Evolutionary conservation across 2,888 invertebrate species (phyloP), one percentile per base, ranked within the genome.

Genomic region (Prosopocoilus inquinatus): DNA sequence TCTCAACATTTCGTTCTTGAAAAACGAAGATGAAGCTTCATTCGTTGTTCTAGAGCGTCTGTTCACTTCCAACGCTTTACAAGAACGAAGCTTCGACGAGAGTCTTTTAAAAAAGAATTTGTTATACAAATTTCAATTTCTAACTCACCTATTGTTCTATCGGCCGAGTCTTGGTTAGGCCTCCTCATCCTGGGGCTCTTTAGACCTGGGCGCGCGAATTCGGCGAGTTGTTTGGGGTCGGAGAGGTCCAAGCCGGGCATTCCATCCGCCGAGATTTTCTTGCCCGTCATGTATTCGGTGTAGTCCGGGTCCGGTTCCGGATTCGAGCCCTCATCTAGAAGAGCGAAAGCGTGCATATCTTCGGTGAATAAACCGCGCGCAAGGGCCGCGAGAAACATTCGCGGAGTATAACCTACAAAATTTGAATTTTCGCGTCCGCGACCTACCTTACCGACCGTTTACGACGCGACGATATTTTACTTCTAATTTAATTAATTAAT

Each of bases 141-240:
- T 36, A 39, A 58, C 65, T 71, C 71, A 84, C 84, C 84, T 76
- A 86, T 82, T 51, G 86, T 82, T 72, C 86, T 73, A 61, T 85
- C 84, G 2, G 82, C 80, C 0, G 80, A 81, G 65, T 83, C 84
- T 1, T 84, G 82, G 53, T 84, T 83, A 1, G 85, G 86, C 70
- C 86, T 84, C 73, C 87, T 84, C 69, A 90, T 85, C 70, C 88
- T 83, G 55, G 81, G 75, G 52, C 81, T 81, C 75, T 91, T 90
- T 74, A 90, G 85, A 16, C 89, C 89, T 0, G 90, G 89, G 36
- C 90, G 83, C 3, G 95, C 93, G 76, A 95, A 95, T 76, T 95
- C 95, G 0, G 95, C 94, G 59, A 96, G 78, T 74, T 95, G 95
- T 75, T 95, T 94, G 0, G 94, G 94, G 75, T 95, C 94, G 56